phyloP scores from a whole-genome alignment of 2,888 invertebrate genomes.

The Lymantria monacha region DNA sequence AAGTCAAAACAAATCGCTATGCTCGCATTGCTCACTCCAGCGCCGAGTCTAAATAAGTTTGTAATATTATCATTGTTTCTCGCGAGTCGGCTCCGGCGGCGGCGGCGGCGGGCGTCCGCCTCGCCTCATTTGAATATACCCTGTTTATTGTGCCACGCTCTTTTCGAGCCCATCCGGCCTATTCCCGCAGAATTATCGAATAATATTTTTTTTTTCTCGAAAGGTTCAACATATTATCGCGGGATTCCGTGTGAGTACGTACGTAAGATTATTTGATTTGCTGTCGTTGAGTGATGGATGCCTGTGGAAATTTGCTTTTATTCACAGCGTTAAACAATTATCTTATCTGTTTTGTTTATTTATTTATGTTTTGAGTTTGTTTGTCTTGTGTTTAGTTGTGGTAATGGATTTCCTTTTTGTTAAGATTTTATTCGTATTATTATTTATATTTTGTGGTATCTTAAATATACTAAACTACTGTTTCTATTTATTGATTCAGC shows the following conservation, averaged over 20 bases:
- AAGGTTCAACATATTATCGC: slow-evolving; percentile 62
- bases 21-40: slow-evolving; percentile 21
- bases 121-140: slow-evolving; percentile 73
- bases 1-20: not conserved
- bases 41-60: slow-evolving; percentile 67
- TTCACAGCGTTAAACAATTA: slow-evolving; percentile 34
- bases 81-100: slow-evolving; percentile 38
- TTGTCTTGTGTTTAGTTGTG: not conserved
- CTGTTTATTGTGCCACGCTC: slow-evolving; percentile 71
- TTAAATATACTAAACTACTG: too few relatives aligned
- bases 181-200: slow-evolving; percentile 63
- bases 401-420: too few relatives aligned
- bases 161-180: slow-evolving; percentile 43
- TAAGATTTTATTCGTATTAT: too few relatives aligned
- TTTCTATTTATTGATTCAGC: too few relatives aligned
- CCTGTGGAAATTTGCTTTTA: slow-evolving; percentile 26
- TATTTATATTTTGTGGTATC: too few relatives aligned
- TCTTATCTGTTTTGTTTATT: slow-evolving; percentile 8
- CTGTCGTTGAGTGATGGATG: slow-evolving; percentile 37
- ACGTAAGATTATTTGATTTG: slow-evolving; percentile 55
- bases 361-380: slow-evolving; percentile 9
- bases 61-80: slow-evolving; percentile 78
- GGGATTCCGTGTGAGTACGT: slow-evolving; percentile 55
- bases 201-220: slow-evolving; percentile 54
- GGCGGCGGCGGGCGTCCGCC: slow-evolving; percentile 23